These are phyloP conservation scores for Propithecus coquereli DNA, from an alignment of 2,113 vertebrate species.

Conservation along the genomic window DNA sequence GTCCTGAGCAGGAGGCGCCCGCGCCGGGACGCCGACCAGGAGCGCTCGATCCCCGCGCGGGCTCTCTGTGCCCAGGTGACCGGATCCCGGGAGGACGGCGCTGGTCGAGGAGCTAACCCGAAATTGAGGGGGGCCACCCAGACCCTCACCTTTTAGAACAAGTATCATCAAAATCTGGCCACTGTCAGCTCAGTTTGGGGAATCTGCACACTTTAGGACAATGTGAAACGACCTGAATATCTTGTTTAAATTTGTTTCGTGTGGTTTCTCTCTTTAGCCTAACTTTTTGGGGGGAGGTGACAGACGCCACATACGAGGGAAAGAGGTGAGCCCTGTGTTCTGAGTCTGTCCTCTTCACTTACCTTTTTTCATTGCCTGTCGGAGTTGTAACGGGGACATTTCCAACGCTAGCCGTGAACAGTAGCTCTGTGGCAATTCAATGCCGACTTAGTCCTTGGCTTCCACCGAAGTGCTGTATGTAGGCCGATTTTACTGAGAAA, in stretches of 20 bases:
- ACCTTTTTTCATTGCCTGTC: neutral
- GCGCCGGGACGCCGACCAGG: neutral
- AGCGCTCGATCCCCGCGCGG: neutral
- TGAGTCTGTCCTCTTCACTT: neutral
- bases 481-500: neutral
- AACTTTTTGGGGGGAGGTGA: neutral
- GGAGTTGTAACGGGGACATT: neutral
- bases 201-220: neutral
- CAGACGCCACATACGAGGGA: rapidly evolving
- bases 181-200: neutral
- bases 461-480: neutral
- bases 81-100: neutral
- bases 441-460: neutral
- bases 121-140: neutral
- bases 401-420: neutral
- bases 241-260: neutral
- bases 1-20: neutral
- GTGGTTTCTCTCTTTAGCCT: neutral
- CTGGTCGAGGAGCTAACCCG: neutral
- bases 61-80: neutral
- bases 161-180: neutral
- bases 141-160: neutral
- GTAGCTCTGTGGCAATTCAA: neutral
- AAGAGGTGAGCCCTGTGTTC: neutral
- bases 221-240: neutral